Conservation (phyloP, 2,797 vertebrate genomes). For the Onychomys arenicola region DNA sequence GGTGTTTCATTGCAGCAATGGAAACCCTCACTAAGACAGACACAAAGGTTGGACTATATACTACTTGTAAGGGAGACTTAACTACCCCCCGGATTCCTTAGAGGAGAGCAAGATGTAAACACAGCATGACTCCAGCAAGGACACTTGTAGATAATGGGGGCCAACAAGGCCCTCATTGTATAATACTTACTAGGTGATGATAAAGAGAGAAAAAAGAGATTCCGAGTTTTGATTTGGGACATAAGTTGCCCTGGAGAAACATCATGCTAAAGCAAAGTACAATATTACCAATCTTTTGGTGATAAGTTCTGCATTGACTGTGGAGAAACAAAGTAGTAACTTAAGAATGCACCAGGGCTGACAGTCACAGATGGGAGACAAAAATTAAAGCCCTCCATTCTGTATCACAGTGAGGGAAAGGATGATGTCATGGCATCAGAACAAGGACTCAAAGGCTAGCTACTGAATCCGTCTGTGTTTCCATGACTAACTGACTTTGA, state of each 20-base stretch:
- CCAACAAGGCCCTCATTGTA: neutral
- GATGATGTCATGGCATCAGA: conserved; percentile 77
- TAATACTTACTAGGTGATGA: neutral
- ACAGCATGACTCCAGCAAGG: rapidly evolving
- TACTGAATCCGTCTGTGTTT: conserved; percentile 56
- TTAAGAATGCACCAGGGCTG: neutral
- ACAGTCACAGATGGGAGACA: neutral
- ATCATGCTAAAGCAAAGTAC: neutral
- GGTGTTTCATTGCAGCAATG: neutral
- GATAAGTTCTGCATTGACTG: neutral
- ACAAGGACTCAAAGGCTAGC: conserved; percentile 33
- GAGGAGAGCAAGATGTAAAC: neutral
- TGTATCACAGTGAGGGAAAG: neutral
- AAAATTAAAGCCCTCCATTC: neutral
- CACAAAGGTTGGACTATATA: neutral
- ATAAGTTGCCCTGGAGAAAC: neutral
- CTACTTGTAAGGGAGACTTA: neutral
- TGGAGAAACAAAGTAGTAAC: conserved; percentile 2
- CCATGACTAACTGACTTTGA: conserved; percentile 78
- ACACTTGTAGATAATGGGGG: neutral
- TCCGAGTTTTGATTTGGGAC: neutral
- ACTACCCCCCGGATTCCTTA: neutral
- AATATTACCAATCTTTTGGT: neutral
- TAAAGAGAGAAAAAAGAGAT: neutral
- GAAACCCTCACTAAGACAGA: neutral